phyloP scores from a whole-genome alignment of 2,113 vertebrate genomes.

The Orientallactaga bullata region DNA sequence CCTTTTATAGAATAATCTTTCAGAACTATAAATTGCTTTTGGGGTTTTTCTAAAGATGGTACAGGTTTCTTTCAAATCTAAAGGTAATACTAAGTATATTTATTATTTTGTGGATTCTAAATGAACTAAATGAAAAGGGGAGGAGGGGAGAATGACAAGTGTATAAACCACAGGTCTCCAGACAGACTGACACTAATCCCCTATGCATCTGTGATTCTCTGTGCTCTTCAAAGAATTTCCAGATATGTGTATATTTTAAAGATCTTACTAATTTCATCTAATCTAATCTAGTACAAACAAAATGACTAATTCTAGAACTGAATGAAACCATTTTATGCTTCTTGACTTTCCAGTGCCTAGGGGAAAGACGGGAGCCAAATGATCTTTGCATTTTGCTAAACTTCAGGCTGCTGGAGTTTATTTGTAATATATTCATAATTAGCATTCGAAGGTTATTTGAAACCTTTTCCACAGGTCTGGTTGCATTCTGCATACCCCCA shows the following conservation, averaged over 20 bases:
- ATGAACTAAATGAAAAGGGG: not conserved
- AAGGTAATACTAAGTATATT: not conserved
- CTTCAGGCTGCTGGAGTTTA: not conserved
- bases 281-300: not conserved
- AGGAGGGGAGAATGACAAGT: not conserved
- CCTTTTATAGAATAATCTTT: not conserved
- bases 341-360: not conserved
- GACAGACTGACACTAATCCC: not conserved
- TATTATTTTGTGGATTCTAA: not conserved
- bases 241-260: not conserved
- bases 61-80: constrained; percentile 13
- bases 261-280: constrained; percentile 21
- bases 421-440: not conserved
- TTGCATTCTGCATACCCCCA: not conserved
- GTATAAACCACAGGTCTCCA: not conserved
- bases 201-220: not conserved
- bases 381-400: not conserved
- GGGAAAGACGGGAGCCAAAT: not conserved
- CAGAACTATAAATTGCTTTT: constrained; percentile 46
- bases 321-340: constrained; percentile 26
- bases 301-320: not conserved
- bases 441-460: not conserved
- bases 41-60: not conserved
- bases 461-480: not conserved
- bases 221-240: not conserved